Percentiles rank a stretch among this genome's conserved stretches.
Evolutionary conservation across 2,888 invertebrate genomes (phyloP).

Genomic region (Nephrotoma flavescens): DNA sequence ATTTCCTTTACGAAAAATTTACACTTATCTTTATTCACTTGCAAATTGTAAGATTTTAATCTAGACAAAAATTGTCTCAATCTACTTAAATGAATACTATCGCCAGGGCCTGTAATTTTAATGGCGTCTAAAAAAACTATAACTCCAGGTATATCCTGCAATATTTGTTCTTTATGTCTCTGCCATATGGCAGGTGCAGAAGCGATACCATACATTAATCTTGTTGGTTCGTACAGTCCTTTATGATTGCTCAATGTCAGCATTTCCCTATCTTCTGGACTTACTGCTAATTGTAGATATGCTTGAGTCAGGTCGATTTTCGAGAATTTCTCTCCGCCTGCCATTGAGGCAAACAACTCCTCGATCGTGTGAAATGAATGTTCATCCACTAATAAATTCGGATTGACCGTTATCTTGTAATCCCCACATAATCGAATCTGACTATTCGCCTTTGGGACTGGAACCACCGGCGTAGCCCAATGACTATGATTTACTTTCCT

Average conservation of each 20-base stretch:
- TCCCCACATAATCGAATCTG: slow-evolving; percentile 11
- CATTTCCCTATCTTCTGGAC: slow-evolving; percentile 14
- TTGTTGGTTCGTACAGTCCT: no score
- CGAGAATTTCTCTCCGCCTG: slow-evolving; percentile 10
- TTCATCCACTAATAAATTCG: slow-evolving; percentile 11
- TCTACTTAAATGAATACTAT: not conserved
- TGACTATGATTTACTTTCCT: no score
- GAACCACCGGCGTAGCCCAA: no score
- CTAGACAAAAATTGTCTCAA: no score
- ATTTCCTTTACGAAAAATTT: slow-evolving; percentile 9
- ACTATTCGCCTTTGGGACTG: slow-evolving; percentile 14
- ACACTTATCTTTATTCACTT: slow-evolving; percentile 14
- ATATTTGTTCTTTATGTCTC: slow-evolving; percentile 14
- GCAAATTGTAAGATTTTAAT: slow-evolving; percentile 12
- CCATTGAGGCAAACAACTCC: no score
- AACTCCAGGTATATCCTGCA: slow-evolving; percentile 14
- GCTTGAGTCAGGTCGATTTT: slow-evolving; percentile 17
- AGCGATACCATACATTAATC: slow-evolving; percentile 19
- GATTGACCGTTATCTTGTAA: slow-evolving; percentile 12
- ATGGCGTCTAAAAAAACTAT: no score
- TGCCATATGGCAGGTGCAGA: slow-evolving; percentile 19
- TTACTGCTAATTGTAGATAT: slow-evolving; percentile 19
- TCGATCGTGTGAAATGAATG: slow-evolving; percentile 13
- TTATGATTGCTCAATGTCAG: slow-evolving; percentile 18
- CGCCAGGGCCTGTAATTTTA: no score